Base-by-base conservation (phyloP, 2,797 vertebrate genomes). In the Mormyrus hasselquistii region DNA sequence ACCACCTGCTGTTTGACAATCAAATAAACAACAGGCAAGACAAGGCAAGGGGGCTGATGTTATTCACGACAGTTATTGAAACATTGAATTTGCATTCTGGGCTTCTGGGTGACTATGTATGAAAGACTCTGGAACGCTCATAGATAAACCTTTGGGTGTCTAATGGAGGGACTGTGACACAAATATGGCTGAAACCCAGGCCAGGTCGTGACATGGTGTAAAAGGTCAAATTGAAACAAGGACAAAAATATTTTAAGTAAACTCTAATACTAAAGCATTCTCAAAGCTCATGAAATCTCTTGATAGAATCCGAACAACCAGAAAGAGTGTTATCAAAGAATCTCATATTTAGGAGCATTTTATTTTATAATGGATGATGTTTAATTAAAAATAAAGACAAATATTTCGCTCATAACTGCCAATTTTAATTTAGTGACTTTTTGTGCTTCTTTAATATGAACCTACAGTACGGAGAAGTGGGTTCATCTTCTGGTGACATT, bases 361-460 rank as follows among this genome's bases (percentile, higher is more conserved):
- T 8, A 84, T 9, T 79, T n/a, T 79, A 44, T 79, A 34, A 79
- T 2, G 22, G 83, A 85, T 85, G 44, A 85, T 50, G 22, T 57
- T 88, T n/a, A 47, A 88, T 50, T 38, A 88, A 82, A 59, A 44
- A 84, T 49, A 57, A 57, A 57, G 38, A 55, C 53, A 89, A 62
- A 65, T n/a, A 88, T 52, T 44, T 12, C 44, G 53, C n/a, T 65
- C 0, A 38, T 25, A 29, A 47, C 1, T 76, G 38, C 34, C 34
- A 38, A 76, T 41, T 44, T 79, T 16, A 19, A 44, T 79, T 44
- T 79, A 79, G 34, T 38, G 38, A 79, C 34, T 25, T 38, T n/a
- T 8, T 44, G 38, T 79, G 5, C 73, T 76, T 41, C 25, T 34
- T 69, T 69, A 69, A 69, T 69, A 69, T 34, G 10, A 69, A 34